phyloP scores from a whole-genome alignment of 2,797 vertebrate genomes.

The Meda fulgida region DNA sequence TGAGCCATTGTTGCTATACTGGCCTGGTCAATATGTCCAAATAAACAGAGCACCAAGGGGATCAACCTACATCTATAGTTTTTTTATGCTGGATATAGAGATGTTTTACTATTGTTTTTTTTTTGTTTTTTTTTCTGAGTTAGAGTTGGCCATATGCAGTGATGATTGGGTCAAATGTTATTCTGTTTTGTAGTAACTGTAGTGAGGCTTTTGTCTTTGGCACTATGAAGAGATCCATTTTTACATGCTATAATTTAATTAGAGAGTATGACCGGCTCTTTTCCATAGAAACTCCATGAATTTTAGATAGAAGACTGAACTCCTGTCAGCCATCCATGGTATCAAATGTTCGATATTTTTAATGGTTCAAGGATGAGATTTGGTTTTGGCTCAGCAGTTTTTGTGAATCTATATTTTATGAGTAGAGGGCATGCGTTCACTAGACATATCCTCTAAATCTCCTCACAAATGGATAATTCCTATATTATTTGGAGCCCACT shows the following conservation, averaged over 20 bases:
- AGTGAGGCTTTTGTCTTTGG: constrained; percentile 17
- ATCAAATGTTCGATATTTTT: constrained; percentile 29
- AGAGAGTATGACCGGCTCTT: constrained; percentile 19
- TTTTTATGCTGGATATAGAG: neutral
- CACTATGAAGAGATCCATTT: constrained; percentile 25
- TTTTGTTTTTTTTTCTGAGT: neutral
- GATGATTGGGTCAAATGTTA: neutral
- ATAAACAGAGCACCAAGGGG: neutral
- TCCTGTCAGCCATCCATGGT: neutral
- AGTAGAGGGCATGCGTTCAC: constrained; percentile 1
- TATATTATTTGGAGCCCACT: neutral
- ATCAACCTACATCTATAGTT: neutral
- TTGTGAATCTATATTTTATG: constrained; percentile 10
- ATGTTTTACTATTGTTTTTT: neutral
- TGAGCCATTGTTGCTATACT: neutral
- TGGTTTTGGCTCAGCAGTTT: constrained; percentile 4
- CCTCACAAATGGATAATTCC: neutral
- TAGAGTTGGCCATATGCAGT: neutral
- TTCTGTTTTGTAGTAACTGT: constrained; percentile 30
- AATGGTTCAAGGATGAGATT: constrained; percentile 19
- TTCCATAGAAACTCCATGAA: constrained; percentile 11
- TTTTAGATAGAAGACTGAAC: constrained; percentile 22
- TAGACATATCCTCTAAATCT: neutral
- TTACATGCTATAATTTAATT: constrained; percentile 37
- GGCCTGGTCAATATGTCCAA: neutral